Base-by-base conservation (phyloP, 2,797 vertebrate species). In the Acanthurus tractus region DNA sequence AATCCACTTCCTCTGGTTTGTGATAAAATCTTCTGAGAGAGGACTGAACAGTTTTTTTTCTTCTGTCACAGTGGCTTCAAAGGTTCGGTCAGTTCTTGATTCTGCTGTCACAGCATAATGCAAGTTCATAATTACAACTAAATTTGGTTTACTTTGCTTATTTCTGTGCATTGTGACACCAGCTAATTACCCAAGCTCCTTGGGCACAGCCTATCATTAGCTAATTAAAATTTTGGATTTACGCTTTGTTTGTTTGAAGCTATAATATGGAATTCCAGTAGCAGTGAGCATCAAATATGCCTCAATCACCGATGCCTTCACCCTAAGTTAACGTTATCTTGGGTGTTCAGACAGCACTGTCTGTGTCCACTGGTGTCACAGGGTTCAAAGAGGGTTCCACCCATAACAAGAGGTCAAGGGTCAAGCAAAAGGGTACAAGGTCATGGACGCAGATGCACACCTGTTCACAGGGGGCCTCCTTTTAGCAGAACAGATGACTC, bases 391-490 rank as follows among this genome's bases (percentile, higher is more conserved):
- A 82, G 57, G 42, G 74, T 48, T 42, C 53, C 58, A 68, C 55
- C 70, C 46, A 63, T 64, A 75, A 88, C 82, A 67, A 75, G 57
- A 78, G 83, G 78, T 81, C 72, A 78, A 20, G 8, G 76, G 81
- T 90, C 88, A 83, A 42, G 42, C 22, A 74, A 64, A 69, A 64
- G 74, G 75, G 70, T 63, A 49, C 1, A 23, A 79, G 90, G 87
- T 55, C 84, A 82, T 44, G 49, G 76, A 63, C 57, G 34, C 70
- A 89, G 84, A 79, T 71, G 15, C 66, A 23, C 94, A 95, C 93
- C 94, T 95, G 94, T 90, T 94, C 71, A 79, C 63, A 72, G 79
- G 83, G 74, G 86, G 74, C 74, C 87, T 83, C 52, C 46, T 55
- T 40, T 70, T 76, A 74, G 61, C 45, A 20, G 38, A 70, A 68